Conservation (phyloP, 2,113 vertebrate species). For the Sclerurus mexicanus region DNA sequence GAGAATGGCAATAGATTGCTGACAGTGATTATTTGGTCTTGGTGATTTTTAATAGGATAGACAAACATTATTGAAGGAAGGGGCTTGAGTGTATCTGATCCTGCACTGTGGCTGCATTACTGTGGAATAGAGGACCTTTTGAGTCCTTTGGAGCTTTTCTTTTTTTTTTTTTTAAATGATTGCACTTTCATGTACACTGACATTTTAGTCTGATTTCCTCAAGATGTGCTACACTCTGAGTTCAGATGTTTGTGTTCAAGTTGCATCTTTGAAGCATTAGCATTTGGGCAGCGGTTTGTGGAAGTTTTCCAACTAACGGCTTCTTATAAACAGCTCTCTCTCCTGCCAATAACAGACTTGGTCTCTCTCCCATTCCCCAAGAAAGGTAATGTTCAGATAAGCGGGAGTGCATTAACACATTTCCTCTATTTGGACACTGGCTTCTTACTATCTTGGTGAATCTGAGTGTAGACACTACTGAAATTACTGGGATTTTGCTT, state of each 20-base stretch:
- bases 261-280: conserved; percentile 39
- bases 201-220: background rate
- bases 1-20: background rate
- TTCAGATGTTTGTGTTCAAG: conserved; percentile 37
- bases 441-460: background rate
- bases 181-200: background rate
- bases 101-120: background rate
- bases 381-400: conserved; percentile 55
- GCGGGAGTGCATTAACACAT: background rate
- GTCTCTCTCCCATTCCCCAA: conserved; percentile 22
- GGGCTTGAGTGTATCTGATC: background rate
- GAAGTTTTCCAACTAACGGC: background rate
- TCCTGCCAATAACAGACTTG: conserved; percentile 20
- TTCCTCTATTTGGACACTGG: background rate
- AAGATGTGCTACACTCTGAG: background rate
- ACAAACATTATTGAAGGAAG: background rate
- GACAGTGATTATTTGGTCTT: background rate
- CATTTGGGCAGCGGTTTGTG: conserved; percentile 14
- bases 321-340: background rate
- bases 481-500: background rate
- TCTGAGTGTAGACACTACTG: background rate
- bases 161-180: background rate
- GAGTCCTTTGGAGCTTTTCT: background rate
- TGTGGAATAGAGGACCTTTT: background rate
- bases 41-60: background rate